Conservation (phyloP, 2,888 invertebrate genomes). For the Noctua janthina region DNA sequence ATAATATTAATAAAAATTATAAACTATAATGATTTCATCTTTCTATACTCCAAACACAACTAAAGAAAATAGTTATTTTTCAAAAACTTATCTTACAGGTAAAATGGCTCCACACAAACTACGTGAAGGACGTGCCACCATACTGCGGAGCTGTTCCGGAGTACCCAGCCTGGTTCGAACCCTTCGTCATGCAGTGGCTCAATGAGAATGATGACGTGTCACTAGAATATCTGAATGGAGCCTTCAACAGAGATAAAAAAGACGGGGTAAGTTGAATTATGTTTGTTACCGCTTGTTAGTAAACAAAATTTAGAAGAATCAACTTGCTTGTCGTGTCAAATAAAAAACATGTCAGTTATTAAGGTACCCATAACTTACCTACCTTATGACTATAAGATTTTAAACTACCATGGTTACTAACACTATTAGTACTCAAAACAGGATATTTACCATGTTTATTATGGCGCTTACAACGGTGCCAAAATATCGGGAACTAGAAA, state of each 20-base stretch:
- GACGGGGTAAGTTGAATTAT: slow-evolving; percentile 93
- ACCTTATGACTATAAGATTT: not conserved
- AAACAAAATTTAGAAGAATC: not conserved
- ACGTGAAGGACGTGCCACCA: slow-evolving; percentile 99
- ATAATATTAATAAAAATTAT: not conserved
- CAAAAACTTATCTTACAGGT: slow-evolving; percentile 86
- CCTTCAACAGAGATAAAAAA: slow-evolving; percentile 99
- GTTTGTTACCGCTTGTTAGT: not conserved
- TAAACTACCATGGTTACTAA: not conserved
- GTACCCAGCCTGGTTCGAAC: slow-evolving; percentile 99
- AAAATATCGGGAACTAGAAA: no score
- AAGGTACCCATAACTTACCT: not conserved
- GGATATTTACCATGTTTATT: no score
- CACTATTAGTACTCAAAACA: no score
- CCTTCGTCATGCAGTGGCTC: slow-evolving; percentile 99
- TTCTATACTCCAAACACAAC: not conserved
- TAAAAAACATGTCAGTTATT: not conserved
- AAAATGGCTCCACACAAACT: slow-evolving; percentile 99
- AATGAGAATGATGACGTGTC: slow-evolving; percentile 99
- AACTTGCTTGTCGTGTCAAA: not conserved
- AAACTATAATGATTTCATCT: not conserved
- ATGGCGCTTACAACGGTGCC: no score
- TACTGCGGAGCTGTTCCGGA: slow-evolving; percentile 99
- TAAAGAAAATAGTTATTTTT: not conserved
- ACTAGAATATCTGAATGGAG: slow-evolving; percentile 99